Base-by-base conservation (phyloP, 1,140 invertebrate species). In the Chelonus insularis region DNA sequence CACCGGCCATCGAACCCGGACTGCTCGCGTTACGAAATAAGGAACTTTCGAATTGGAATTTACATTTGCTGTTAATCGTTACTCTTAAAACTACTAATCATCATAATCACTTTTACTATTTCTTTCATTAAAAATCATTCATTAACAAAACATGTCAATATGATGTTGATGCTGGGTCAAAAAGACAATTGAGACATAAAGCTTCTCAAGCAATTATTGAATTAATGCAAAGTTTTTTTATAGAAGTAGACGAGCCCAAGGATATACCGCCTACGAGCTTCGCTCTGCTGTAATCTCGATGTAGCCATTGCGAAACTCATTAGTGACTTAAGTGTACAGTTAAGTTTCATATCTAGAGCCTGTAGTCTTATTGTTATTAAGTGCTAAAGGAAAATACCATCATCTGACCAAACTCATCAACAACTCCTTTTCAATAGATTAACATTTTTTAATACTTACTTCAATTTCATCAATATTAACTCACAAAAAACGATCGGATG, bases 301-400 rank as follows among this genome's bases (percentile, higher is more conserved):
- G 47, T 48, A 18, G 43, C 32, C 11, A 65, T 74, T 76, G 66
- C 68, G 72, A 74, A 74, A 76, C 72, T 74, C 68, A 74, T 76
- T 72, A 69, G 69, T 64, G 45, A 59, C 60, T 65, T 61, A 66
- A 68, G 18, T 23, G 12, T 39, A 39, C 36, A 12, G 47, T 50
- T 23, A n/a, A 20, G 12, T 20, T n/a, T 16, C 16, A 55, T 16
- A 20, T 18, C 14, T 20, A 2, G 36, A 37, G 7, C 18, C 34
- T 41, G 1, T 21, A 54, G 29, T 66, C 37, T 16, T n/a, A n/a
- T n/a, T 20, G 47, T 69, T 70, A 68, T 69, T 69, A 67, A 57
- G 66, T 63, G 66, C 66, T 56, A 65, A 60, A 66, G 68, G 68
- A 71, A 71, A 68, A 65, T 7, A 23, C n/a, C 6, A 7, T 34